Base-by-base conservation (phyloP, 1,140 invertebrate species). In the Scaptodrosophila lebanonensis region DNA sequence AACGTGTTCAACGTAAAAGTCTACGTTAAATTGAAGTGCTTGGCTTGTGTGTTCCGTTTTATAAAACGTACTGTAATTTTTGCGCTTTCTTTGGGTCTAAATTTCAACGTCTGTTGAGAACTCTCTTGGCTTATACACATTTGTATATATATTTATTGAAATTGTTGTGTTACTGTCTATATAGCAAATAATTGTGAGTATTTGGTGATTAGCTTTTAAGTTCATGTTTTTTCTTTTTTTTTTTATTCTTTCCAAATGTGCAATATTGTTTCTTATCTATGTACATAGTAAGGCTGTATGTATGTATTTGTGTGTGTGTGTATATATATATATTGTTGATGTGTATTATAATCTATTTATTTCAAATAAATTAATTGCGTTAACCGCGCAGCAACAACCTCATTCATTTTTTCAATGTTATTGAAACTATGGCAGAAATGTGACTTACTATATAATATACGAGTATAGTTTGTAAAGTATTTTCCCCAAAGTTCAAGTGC, bases 31-130 rank as follows among this genome's bases (percentile, higher is more conserved):
- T n/a, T n/a, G 8, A 25, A 25, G 22, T 25, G 22, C 22, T 25
- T 25, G 22, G 22, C 22, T 25, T 25, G 22, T 25, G 22, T 25
- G 3, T 25, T n/a, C 17, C 32, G 12, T 39, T 15, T 18, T 30
- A 40, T 40, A 54, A 38, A 62, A 66, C 56, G 66, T 71, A 40
- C 29, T 68, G n/a, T n/a, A n/a, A n/a, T 70, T 71, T 76, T 58
- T 20, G 58, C 53, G 73, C 73, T 77, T 77, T 72, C 29, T 62
- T 66, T 79, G 75, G 27, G 38, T 43, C 36, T 20, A 54, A 49
- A 13, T 44, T 36, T 49, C 33, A 30, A 61, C 18, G 15, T 52
- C 12, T n/a, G n/a, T n/a, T n/a, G n/a, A n/a, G n/a, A n/a, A n/a
- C n/a, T n/a, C n/a, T n/a, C n/a, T n/a, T n/a, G n/a, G n/a, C n/a